phyloP scores from a whole-genome alignment of 2,797 vertebrate species.

The Chelidonichthys spinosus region DNA sequence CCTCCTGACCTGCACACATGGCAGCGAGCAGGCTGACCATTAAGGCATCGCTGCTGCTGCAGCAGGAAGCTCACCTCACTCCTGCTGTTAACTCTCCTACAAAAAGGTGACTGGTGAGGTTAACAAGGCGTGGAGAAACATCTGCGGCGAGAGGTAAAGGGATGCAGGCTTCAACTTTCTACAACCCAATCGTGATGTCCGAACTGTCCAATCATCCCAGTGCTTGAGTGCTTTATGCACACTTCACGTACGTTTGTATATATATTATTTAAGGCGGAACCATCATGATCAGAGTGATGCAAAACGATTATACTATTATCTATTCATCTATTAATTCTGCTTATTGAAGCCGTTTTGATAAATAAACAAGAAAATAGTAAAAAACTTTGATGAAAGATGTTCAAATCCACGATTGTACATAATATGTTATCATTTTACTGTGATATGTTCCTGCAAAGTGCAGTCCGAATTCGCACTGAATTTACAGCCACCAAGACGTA shows the following conservation, averaged over 20 bases:
- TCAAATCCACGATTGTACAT: no score
- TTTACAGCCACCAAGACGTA: conserved; percentile 72
- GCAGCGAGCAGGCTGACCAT: conserved; percentile 25
- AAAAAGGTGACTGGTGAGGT: conserved; percentile 53
- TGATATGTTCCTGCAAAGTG: no score
- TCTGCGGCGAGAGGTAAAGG: conserved; percentile 57
- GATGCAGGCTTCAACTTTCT: conserved; percentile 38
- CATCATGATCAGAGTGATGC: no score
- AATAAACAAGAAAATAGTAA: no score
- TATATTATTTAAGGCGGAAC: no score
- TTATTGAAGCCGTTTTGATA: no score
- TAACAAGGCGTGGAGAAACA: conserved; percentile 50
- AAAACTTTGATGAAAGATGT: no score
- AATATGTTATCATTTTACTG: no score
- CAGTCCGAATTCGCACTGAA: background rate
- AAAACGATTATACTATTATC: no score
- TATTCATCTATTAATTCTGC: no score
- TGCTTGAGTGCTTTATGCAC: no score
- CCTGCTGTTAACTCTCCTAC: conserved; percentile 58
- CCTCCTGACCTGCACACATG: conserved; percentile 35
- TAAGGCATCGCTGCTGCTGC: conserved; percentile 38
- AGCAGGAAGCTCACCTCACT: conserved; percentile 62
- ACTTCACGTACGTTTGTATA: no score
- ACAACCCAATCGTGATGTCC: conserved; percentile 3
- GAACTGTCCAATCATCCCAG: background rate